phyloP scores from a whole-genome alignment of 1,140 invertebrate species.

The Pteromalus puparum region DNA sequence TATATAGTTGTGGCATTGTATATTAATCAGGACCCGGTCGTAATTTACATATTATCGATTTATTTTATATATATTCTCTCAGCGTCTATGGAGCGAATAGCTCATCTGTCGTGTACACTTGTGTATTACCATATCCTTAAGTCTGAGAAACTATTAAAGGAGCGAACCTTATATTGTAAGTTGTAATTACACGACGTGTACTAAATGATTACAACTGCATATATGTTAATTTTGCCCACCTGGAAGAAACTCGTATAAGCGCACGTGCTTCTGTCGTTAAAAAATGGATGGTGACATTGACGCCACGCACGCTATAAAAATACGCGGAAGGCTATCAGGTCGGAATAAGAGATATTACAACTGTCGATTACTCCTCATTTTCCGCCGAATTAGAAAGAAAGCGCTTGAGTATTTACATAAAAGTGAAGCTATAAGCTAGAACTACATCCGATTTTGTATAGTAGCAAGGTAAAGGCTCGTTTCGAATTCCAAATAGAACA shows the following conservation, averaged over 20 bases:
- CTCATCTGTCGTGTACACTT: background rate
- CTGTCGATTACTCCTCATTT: no score
- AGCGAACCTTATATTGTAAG: background rate
- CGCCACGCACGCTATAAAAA: no score
- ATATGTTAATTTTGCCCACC: no score
- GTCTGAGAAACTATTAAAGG: conserved; percentile 1
- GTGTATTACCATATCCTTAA: background rate
- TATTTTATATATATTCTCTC: background rate
- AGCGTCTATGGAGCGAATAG: no score
- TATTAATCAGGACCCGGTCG: conserved; percentile 1
- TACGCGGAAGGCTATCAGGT: no score
- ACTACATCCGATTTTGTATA: background rate
- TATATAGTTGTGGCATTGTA: background rate
- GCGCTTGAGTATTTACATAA: no score
- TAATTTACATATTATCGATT: conserved; percentile 12
- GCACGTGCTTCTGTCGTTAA: no score
- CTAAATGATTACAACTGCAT: background rate
- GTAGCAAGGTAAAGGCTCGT: background rate
- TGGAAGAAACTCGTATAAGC: no score
- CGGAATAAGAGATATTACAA: no score
- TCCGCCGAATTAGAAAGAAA: no score
- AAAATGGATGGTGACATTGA: no score
- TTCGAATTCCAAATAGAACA: background rate
- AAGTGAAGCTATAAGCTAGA: background rate
- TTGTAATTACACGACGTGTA: background rate